phyloP scores from a whole-genome alignment of 2,888 invertebrate genomes.

The Craniophora ligustri region DNA sequence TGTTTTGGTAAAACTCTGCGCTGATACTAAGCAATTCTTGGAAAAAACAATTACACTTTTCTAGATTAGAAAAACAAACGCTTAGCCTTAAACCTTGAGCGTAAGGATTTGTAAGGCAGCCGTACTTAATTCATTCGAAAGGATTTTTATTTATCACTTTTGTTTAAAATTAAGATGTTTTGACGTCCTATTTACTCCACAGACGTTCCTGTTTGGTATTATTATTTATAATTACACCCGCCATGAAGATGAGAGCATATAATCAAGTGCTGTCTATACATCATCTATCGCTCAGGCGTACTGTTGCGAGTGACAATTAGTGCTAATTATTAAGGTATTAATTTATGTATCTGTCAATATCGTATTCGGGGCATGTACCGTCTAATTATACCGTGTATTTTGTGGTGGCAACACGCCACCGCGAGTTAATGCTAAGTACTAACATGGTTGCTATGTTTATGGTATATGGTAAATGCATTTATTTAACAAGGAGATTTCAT shows the following conservation, averaged over 20 bases:
- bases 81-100: no score
- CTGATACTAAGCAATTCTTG: no score
- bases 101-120: no score
- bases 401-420: slow-evolving; percentile 1
- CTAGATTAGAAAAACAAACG: no score
- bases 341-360: slow-evolving; percentile 40
- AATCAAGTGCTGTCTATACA: slow-evolving; percentile 33
- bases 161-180: no score
- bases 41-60: no score
- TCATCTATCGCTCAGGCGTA: slow-evolving; percentile 20
- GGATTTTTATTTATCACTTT: no score
- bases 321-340: slow-evolving; percentile 30
- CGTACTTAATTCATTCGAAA: no score
- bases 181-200: background rate
- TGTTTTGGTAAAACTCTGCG: no score
- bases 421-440: background rate
- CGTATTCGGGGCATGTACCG: slow-evolving; percentile 5
- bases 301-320: slow-evolving; percentile 25
- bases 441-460: background rate
- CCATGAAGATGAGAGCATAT: slow-evolving; percentile 8
- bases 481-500: no score
- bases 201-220: background rate
- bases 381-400: slow-evolving; percentile 37
- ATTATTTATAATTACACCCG: slow-evolving; percentile 9
- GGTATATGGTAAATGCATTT: background rate